Conservation (phyloP, 1,140 invertebrate genomes). For the Sipha flava region DNA sequence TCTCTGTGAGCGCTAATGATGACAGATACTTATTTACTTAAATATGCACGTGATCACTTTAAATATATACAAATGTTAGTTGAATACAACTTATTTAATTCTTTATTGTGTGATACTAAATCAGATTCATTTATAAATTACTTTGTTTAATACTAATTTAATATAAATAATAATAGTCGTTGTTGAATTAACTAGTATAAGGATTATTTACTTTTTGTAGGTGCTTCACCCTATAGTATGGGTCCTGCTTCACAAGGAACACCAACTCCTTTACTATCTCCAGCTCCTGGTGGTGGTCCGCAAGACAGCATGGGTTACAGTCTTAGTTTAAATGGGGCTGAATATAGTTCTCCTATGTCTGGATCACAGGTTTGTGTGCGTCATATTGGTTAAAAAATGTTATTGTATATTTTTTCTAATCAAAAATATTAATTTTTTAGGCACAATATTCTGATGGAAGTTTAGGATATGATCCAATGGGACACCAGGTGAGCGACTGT, state of each 20-base stretch:
- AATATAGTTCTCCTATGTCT: conserved; percentile 49
- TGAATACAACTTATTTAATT: too few relatives aligned
- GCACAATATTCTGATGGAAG: conserved; percentile 72
- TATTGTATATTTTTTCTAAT: neutral
- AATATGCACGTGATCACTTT: too few relatives aligned
- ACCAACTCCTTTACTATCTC: conserved; percentile 86
- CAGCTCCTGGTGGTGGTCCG: conserved; percentile 60
- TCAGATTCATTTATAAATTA: too few relatives aligned
- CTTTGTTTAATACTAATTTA: too few relatives aligned
- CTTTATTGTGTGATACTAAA: too few relatives aligned
- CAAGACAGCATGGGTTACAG: conserved; percentile 84
- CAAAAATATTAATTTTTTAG: conserved; percentile 39
- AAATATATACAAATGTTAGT: too few relatives aligned
- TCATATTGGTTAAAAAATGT: neutral
- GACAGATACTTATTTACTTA: too few relatives aligned
- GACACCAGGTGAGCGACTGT: conserved; percentile 54
- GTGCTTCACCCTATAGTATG: conserved; percentile 85
- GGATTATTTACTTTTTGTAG: conserved; percentile 48
- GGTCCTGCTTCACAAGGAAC: conserved; percentile 72
- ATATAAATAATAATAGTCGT: too few relatives aligned
- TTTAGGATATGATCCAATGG: conserved; percentile 74
- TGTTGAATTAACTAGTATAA: neutral
- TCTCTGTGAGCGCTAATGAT: too few relatives aligned
- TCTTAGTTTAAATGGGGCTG: conserved; percentile 71
- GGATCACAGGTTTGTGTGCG: conserved; percentile 36